These are phyloP conservation scores for Myotis findleyi DNA, from an alignment of 2,797 vertebrate genomes.

Conservation along the genomic window DNA sequence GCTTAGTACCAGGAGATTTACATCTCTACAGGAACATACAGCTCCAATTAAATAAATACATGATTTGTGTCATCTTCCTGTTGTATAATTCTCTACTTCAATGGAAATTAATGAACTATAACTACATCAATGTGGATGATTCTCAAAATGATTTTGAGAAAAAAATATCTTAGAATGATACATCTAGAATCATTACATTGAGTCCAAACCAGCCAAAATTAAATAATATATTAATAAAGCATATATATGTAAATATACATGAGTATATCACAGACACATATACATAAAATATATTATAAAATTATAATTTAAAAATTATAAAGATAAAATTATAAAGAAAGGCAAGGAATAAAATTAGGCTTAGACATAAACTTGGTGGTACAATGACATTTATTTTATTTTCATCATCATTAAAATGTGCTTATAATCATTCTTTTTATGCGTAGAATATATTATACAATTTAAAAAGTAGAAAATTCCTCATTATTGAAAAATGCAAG, in stretches of 20 bases:
- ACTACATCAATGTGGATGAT: neutral
- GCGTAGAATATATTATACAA: neutral
- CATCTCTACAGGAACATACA: neutral
- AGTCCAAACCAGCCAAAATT: neutral
- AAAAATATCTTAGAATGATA: neutral
- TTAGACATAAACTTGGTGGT: neutral
- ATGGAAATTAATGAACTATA: neutral
- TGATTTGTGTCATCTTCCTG: neutral
- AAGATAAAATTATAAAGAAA: neutral
- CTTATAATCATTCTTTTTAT: constrained; percentile 13
- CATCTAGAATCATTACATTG: neutral
- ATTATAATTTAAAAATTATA: no score
- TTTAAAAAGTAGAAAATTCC: neutral
- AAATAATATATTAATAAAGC: neutral
- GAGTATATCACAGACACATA: neutral
- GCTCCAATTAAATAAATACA: neutral
- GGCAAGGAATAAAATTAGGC: neutral
- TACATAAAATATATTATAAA: no score
- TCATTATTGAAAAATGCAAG: constrained; percentile 14
- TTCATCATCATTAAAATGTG: neutral
- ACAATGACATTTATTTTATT: neutral
- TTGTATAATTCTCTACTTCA: constrained; percentile 11
- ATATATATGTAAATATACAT: neutral
- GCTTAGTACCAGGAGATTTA: neutral
- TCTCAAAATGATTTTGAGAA: neutral